Evolutionary conservation across 2,797 vertebrate species (phyloP).

Genomic region (Chelmon rostratus): DNA sequence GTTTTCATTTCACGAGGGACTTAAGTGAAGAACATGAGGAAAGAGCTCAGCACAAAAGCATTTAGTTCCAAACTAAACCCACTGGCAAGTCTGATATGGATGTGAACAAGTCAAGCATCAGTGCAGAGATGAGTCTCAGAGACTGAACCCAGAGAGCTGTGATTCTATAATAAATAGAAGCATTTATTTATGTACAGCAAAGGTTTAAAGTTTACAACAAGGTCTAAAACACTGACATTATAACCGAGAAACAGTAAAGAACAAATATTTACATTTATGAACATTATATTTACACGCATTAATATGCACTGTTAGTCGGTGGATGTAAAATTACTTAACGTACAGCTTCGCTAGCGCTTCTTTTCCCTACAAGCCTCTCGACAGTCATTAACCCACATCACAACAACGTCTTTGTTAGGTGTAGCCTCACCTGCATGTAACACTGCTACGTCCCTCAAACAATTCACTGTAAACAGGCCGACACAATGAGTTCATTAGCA

Average conservation of each 20-base stretch:
- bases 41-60: not conserved
- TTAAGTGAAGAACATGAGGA: not conserved
- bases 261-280: conserved; percentile 81
- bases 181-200: conserved; percentile 80
- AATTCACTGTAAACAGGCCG: conserved; percentile 50
- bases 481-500: conserved; percentile 51
- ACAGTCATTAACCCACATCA: not conserved
- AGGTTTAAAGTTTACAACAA: conserved; percentile 59
- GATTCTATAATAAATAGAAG: conserved; percentile 84
- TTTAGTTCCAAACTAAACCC: not conserved
- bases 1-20: not conserved
- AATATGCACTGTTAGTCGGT: conserved; percentile 39
- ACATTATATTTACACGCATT: conserved; percentile 80
- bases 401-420: conserved; percentile 13
- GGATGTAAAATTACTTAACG: conserved; percentile 24
- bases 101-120: not conserved
- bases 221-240: conserved; percentile 38
- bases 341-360: conserved; percentile 31
- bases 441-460: conserved; percentile 35
- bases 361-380: conserved; percentile 15
- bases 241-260: conserved; percentile 40
- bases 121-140: not conserved
- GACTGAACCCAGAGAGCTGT: conserved; percentile 28
- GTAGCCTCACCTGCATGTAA: conserved; percentile 27
- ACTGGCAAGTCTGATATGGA: not conserved